Percentiles rank a stretch among this genome's conserved stretches.
phyloP scores from a whole-genome alignment of 2,113 vertebrate genomes.

The Sorex fumeus region DNA sequence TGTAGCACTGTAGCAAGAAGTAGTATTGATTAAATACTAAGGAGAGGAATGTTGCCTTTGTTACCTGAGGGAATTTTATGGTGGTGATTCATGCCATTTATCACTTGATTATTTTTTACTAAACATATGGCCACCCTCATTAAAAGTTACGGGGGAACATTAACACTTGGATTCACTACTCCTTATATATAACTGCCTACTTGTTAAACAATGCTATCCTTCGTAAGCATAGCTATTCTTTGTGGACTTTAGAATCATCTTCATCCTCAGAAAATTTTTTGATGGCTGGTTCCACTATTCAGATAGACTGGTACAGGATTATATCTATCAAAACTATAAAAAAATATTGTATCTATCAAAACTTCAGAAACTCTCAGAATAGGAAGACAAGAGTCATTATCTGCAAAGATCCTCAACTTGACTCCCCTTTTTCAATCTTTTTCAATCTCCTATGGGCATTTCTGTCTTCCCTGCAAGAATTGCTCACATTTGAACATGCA shows the following conservation, averaged over 20 bases:
- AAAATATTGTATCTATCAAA: conserved; percentile 31
- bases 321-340: not conserved
- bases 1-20: no score
- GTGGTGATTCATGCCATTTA: not conserved
- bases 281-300: not conserved
- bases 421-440: not conserved
- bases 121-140: not conserved
- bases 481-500: not conserved
- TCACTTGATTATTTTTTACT: not conserved
- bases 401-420: not conserved
- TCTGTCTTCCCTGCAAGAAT: not conserved
- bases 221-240: not conserved
- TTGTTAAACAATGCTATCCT: not conserved
- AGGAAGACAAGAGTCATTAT: not conserved
- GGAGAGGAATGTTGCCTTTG: not conserved
- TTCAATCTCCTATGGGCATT: not conserved
- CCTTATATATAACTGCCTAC: not conserved
- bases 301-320: not conserved
- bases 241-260: conserved; percentile 30
- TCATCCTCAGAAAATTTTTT: conserved; percentile 18
- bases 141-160: not conserved
- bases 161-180: conserved; percentile 8
- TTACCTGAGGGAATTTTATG: not conserved
- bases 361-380: not conserved
- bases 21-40: conserved; percentile 6